Evolutionary conservation across 2,797 vertebrate species (phyloP), one percentile per base, ranked within the genome.

Genomic region (Gambelia wislizenii): DNA sequence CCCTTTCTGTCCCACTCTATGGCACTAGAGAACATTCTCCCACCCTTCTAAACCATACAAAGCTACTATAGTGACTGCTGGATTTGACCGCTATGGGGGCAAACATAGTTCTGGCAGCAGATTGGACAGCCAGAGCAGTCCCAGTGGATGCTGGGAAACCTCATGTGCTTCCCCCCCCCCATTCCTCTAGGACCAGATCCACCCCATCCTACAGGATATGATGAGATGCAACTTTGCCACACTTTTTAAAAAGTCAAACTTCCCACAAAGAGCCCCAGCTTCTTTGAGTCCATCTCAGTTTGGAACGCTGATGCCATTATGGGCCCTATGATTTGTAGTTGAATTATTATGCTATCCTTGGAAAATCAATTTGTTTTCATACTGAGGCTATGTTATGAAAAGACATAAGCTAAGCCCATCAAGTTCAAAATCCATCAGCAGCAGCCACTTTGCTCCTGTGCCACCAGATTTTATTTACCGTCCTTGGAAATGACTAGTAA

Each of bases 351-450:
- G 42, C 27, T 25, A n/a, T 47, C 39, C 86, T 59, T 16, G 42
- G 79, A 36, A 80, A 75, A 83, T 87, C 69, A 74, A 82, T 47
- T 82, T 87, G 79, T 61, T 87, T 82, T 36, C 77, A 20, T 61
- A 47, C 49, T 22, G 39, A 8, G 27, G 61, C 39, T 54, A 16
- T 80, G 69, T 30, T 39, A 13, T 54, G 33, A 25, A n/a, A 61
- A n/a, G 54, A 64, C 52, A 4, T 14, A 47, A 75, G 33, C 20
- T 22, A 25, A 87, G 56, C n/a, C 59, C 39, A 75, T 83, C 27
- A 4, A 18, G 69, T 27, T 36, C 52, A 27, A 36, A 74, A 87
- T 47, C 13, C 54, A 87, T 82, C 81, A 74, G 6, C 30, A 72
- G 39, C 67, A 22, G 74, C 86, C 42, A 8, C 36, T 52, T 79